Evolutionary conservation across 2,888 invertebrate genomes (phyloP), one percentile per base, ranked within the genome.

Genomic region (Capitulum mitella): DNA sequence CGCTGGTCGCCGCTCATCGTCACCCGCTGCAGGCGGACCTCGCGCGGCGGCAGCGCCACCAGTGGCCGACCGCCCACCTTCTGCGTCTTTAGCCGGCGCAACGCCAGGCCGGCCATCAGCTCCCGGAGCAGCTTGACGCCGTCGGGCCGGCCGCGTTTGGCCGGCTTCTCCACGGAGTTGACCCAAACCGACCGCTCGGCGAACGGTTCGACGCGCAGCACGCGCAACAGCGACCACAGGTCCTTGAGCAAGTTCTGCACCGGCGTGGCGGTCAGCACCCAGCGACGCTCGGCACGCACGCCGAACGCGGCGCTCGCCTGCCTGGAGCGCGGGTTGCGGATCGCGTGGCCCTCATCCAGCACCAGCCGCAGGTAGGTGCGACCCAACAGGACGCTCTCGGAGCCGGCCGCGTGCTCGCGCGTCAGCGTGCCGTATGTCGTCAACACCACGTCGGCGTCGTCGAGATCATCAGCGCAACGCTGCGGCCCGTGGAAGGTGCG

Each of bases 241-340:
- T 79, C 79, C 43, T 37, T 51, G 40, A 79, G 77, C 32, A 58
- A 43, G 76, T 79, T 79, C 76, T 79, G 79, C 14, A 79, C 78
- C 5, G 79, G 79, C 6, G 78, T 79, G 37, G 78, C 79, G 22
- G 78, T 79, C 29, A 79, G 46, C 32, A 76, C 78, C 78, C 78
- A 79, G 32, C 77, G 61, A 5, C 78, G 46, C 29, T 34, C 75
- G 51, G 78, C 48, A 10, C 43, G 78, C 29, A 79, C 26, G 32
- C n/a, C 37, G 29, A 29, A 32, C 16, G 74, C 78, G 22, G 78
- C 78, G 37, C 77, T 29, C 29, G 79, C 78, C 46, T 32, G 8
- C 14, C 8, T 6, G 5, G 76, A 43, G 51, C 46, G 32, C 40
- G 76, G 43, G 76, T 76, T 76, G 46, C 51, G 64, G 22, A 64